A percentile compares a stretch with the other conserved stretches of the same genome.
Conservation (phyloP, 2,797 vertebrate genomes). For the Dallia pectoralis region DNA sequence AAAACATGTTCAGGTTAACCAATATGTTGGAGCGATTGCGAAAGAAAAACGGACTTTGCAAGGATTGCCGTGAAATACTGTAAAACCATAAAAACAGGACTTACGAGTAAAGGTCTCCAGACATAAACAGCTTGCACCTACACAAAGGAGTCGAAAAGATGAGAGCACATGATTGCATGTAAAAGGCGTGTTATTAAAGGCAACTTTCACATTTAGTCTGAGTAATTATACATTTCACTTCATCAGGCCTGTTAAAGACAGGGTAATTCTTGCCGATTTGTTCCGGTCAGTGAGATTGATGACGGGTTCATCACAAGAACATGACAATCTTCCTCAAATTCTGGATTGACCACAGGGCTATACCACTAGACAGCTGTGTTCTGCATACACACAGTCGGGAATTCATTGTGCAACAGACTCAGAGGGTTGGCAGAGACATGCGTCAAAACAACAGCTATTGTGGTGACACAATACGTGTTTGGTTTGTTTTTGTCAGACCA, state of each 20-base stretch:
- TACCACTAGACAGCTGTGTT: not conserved
- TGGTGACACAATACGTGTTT: not conserved
- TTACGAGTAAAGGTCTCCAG: too few relatives aligned
- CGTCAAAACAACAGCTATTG: not conserved
- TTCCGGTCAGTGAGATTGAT: not conserved
- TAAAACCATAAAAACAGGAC: not conserved
- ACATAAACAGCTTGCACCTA: too few relatives aligned
- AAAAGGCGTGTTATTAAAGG: too few relatives aligned
- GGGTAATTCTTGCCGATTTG: too few relatives aligned
- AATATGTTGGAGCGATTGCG: not conserved
- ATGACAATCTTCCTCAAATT: not conserved
- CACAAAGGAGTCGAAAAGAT: too few relatives aligned
- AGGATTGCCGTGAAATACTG: not conserved
- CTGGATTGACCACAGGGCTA: not conserved
- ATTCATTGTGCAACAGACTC: slow-evolving; percentile 11
- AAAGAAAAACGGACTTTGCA: not conserved
- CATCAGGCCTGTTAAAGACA: too few relatives aligned
- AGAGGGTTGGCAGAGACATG: not conserved
- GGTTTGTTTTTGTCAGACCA: not conserved
- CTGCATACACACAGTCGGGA: not conserved
- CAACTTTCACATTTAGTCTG: too few relatives aligned
- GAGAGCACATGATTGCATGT: too few relatives aligned
- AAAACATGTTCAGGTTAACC: not conserved
- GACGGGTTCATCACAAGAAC: not conserved
- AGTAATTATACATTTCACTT: too few relatives aligned